Evolutionary conservation across 2,797 vertebrate genomes (phyloP), one percentile per base, ranked within the genome.

Genomic region (Tragopan temminckii): DNA sequence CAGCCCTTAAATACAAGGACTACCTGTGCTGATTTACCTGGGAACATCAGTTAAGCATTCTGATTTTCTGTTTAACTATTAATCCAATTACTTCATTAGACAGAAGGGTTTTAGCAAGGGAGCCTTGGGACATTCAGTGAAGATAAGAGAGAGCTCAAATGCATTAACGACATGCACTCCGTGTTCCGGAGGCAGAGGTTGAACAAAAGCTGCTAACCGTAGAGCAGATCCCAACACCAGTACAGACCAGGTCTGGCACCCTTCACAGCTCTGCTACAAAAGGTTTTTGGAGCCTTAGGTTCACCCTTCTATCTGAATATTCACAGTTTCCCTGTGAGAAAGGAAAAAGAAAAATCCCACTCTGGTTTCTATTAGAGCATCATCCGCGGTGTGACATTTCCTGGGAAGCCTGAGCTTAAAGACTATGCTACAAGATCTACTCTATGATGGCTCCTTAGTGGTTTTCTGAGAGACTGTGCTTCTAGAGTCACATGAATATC

Each of bases 21-120:
- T 96, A 87, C 90, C 95, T 89, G 89, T 72, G 88, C 90, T 63
- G 69, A 64, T 88, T 85, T 96, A 92, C 96, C 92, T 96, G 81
- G 58, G 76, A 95, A 80, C 81, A 71, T 46, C 76, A 90, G 55
- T 92, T 95, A 95, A 87, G 43, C 62, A 31, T 16, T 40, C 58
- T 72, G 86, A 92, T 95, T 85, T 80, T 50, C 79, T 94, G 46
- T 69, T 94, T 93, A 74, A 52, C 21, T 78, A 57, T 95, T 94
- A 95, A 90, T 89, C 71, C 84, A 93, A 93, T 94, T 94, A 75
- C 71, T 90, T 90, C 72, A 66, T 96, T 95, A 96, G 76, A n/a
- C 62, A 87, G 76, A 66, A 90, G 69, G 45, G 48, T 15, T 80
- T 92, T 87, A 92, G 79, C 15, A 58, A 80, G 76, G 90, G 89